Conservation (phyloP, 2,888 invertebrate species). For the Ceratothoa steindachneri region DNA sequence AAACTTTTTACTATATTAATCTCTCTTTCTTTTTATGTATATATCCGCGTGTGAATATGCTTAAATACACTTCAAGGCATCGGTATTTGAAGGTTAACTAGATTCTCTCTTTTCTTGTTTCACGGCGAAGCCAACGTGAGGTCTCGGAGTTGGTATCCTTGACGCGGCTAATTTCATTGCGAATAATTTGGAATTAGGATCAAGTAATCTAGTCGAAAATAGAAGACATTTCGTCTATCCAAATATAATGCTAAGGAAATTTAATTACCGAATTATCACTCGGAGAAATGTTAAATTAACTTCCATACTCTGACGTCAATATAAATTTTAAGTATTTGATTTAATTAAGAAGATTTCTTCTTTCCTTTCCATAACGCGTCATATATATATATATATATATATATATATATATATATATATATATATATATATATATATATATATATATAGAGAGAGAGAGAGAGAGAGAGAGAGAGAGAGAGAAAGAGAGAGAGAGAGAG, state of each 20-base stretch:
- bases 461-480: not conserved
- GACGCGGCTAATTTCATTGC: not conserved
- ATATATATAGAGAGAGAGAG: not conserved
- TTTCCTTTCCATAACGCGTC: no score
- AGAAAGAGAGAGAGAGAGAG: not conserved
- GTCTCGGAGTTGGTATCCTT: not conserved
- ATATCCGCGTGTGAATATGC: not conserved
- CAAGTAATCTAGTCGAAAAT: not conserved
- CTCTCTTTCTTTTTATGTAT: not conserved
- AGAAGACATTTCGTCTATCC: not conserved
- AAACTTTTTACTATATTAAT: no score
- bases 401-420: not conserved
- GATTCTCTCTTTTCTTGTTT: not conserved
- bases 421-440: not conserved
- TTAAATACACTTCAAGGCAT: not conserved
- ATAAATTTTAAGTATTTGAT: not conserved
- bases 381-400: not conserved
- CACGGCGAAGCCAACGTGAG: not conserved
- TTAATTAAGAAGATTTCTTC: not conserved
- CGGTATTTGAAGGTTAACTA: not conserved
- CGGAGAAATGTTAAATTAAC: not conserved
- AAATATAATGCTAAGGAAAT: not conserved
- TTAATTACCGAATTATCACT: not conserved
- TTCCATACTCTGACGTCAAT: not conserved
- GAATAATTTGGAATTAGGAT: not conserved